phyloP scores from a whole-genome alignment of 2,797 vertebrate genomes.

The Melanotaenia boesemani region DNA sequence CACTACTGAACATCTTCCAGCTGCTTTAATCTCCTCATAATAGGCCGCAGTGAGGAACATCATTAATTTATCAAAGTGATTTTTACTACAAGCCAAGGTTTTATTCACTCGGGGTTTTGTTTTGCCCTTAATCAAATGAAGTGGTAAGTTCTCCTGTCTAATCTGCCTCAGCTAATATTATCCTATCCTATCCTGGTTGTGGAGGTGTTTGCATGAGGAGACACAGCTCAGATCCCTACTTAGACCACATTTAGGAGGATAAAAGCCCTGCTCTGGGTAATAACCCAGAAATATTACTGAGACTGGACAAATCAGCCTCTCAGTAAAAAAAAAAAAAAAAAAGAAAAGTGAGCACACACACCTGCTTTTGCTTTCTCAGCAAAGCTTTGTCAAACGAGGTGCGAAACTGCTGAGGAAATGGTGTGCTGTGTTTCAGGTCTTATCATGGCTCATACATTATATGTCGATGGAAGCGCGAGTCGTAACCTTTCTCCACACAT shows the following conservation, averaged over 20 bases:
- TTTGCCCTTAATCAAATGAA: slow-evolving; percentile 22
- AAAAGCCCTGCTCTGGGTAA: slow-evolving; percentile 44
- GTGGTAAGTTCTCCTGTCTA: slow-evolving; percentile 15
- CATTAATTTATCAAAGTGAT: slow-evolving; percentile 15
- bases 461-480: slow-evolving; percentile 39
- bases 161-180: slow-evolving; percentile 32
- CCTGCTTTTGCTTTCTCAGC: slow-evolving; percentile 47
- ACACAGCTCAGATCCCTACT: slow-evolving; percentile 28
- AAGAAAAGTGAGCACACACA: slow-evolving; percentile 3
- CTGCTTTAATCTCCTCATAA: slow-evolving; percentile 24
- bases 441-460: slow-evolving; percentile 52
- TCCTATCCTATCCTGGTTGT: slow-evolving; percentile 16
- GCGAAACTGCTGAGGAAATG: slow-evolving; percentile 52
- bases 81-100: slow-evolving; percentile 28
- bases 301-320: slow-evolving; percentile 27
- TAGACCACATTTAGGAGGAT: slow-evolving; percentile 44
- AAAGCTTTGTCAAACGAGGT: slow-evolving; percentile 45
- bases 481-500: slow-evolving; percentile 48
- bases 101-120: slow-evolving; percentile 32
- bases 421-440: slow-evolving; percentile 43
- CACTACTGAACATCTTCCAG: neutral
- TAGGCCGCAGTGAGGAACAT: slow-evolving; percentile 7
- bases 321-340: slow-evolving; percentile 20
- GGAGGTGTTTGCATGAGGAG: slow-evolving; percentile 26
- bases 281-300: slow-evolving; percentile 49